Evolutionary conservation across 2,113 vertebrate species (phyloP).

Genomic region (Anhinga rufa): DNA sequence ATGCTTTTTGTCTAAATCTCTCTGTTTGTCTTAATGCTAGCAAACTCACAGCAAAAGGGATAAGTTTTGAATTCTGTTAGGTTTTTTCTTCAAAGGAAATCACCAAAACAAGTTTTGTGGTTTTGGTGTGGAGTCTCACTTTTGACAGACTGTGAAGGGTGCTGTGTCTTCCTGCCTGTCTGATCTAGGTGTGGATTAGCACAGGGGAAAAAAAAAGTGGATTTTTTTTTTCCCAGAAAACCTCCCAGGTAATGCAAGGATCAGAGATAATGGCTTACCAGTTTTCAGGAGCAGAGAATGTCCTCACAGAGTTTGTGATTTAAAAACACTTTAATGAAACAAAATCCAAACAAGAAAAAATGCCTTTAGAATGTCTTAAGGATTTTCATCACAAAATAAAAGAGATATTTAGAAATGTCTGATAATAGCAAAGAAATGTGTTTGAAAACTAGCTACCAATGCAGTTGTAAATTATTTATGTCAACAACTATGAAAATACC

Average conservation of each 20-base stretch:
- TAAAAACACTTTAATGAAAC: not conserved
- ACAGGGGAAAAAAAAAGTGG: accelerated
- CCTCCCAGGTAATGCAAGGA: not conserved
- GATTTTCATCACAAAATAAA: not conserved
- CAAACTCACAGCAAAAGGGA: not conserved
- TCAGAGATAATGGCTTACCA: not conserved
- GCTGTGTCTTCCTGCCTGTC: not conserved
- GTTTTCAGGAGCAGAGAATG: not conserved
- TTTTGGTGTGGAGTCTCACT: not conserved
- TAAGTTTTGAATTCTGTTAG: not conserved
- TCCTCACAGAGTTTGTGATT: not conserved
- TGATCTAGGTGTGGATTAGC: not conserved
- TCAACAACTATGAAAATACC: not conserved
- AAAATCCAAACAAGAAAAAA: not conserved
- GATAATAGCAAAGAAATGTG: not conserved
- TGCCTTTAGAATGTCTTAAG: not conserved
- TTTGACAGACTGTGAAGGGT: not conserved
- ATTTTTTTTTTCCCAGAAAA: not conserved
- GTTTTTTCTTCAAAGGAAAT: not conserved
- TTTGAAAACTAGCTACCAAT: not conserved
- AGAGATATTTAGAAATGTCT: not conserved
- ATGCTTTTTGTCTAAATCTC: not conserved
- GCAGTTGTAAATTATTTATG: not conserved
- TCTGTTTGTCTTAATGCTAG: not conserved
- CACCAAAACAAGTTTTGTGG: not conserved